These are phyloP conservation scores for Oenanthe oenanthe DNA, from an alignment of 2,113 vertebrate species.

Conservation along the genomic window DNA sequence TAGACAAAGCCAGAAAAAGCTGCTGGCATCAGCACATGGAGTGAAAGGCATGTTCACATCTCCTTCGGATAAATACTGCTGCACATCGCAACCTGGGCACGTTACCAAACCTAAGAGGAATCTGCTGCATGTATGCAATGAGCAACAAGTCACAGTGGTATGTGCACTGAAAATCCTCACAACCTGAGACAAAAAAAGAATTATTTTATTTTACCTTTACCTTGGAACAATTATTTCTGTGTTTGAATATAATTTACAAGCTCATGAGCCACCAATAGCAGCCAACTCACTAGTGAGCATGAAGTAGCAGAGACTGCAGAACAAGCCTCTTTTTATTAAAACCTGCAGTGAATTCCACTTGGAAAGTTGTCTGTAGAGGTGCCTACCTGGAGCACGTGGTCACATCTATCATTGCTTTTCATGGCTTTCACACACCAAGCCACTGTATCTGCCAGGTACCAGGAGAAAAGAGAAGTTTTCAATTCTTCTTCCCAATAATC, in stretches of 20 bases:
- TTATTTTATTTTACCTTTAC: not conserved
- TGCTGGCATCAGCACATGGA: constrained; percentile 29
- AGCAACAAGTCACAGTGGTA: not conserved
- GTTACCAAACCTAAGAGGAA: constrained; percentile 9
- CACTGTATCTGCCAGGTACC: not conserved
- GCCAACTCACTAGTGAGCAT: not conserved
- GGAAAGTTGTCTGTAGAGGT: not conserved
- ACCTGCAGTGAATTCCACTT: not conserved
- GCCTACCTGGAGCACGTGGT: not conserved
- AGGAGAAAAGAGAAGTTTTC: not conserved
- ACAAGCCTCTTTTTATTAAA: not conserved
- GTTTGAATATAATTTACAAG: not conserved
- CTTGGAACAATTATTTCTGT: not conserved
- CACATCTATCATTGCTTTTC: not conserved
- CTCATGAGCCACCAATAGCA: not conserved
- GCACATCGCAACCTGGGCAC: constrained; percentile 25
- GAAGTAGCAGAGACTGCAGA: not conserved
- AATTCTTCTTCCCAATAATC: not conserved
- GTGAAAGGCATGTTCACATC: constrained; percentile 9
- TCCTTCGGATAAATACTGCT: constrained; percentile 14
- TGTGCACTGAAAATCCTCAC: not conserved
- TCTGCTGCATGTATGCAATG: not conserved
- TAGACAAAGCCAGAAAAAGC: not conserved
- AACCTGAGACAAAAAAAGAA: not conserved
- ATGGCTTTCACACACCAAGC: not conserved